A percentile compares a stretch with the other conserved stretches of the same genome.
These are phyloP conservation scores for Dichetophora obliterata DNA, from an alignment of 2,888 invertebrate species.

Conservation along the genomic window DNA sequence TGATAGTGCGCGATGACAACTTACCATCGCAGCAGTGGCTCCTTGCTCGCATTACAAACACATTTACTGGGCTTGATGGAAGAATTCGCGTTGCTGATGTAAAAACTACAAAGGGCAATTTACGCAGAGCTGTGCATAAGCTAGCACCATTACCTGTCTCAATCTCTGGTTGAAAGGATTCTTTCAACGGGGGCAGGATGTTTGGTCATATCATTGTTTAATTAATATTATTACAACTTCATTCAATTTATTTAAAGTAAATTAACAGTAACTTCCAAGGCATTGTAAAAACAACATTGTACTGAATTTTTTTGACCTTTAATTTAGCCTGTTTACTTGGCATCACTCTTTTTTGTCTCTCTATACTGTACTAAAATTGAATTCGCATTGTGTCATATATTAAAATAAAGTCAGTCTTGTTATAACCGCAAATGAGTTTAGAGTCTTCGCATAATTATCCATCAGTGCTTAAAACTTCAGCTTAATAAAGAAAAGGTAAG, in stretches of 20 bases:
- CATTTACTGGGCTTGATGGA: slow-evolving; percentile 38
- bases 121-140: slow-evolving; percentile 35
- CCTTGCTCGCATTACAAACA: neutral
- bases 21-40: too few species aligned
- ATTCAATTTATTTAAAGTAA: neutral
- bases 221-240: neutral
- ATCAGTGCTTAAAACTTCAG: too few species aligned
- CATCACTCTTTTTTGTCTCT: too few species aligned
- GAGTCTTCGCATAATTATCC: neutral
- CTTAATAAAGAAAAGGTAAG: too few species aligned
- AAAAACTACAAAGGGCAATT: slow-evolving; percentile 35
- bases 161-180: neutral
- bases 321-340: neutral
- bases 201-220: slow-evolving; percentile 6
- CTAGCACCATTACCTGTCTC: slow-evolving; percentile 36
- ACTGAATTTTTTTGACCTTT: neutral
- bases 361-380: too few species aligned
- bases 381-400: too few species aligned
- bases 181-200: slow-evolving; percentile 28
- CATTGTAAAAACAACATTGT: neutral
- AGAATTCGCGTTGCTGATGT: slow-evolving; percentile 43
- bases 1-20: neutral
- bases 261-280: neutral
- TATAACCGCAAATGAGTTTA: too few species aligned
- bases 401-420: too few species aligned